These are phyloP conservation scores for Helleia helle DNA, from an alignment of 2,888 invertebrate species.

Conservation along the genomic window DNA sequence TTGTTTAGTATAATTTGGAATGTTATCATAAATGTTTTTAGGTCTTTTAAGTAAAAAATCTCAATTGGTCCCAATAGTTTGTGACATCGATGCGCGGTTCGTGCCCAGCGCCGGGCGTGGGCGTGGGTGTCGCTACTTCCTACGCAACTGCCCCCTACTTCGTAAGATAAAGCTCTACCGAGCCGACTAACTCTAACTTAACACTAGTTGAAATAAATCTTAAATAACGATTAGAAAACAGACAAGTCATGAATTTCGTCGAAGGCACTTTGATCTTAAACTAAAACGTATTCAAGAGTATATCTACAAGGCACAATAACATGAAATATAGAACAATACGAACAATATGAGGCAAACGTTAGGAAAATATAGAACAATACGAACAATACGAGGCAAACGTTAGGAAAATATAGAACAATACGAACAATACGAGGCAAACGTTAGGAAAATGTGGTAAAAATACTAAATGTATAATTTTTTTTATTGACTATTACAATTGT, in stretches of 20 bases:
- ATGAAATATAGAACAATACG: neutral
- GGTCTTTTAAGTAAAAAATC: neutral
- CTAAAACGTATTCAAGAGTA: neutral
- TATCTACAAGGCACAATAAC: constrained; percentile 10
- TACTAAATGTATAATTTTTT: no score
- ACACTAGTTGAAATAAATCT: neutral
- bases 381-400: no score
- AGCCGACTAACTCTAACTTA: neutral
- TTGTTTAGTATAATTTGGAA: neutral
- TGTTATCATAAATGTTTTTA: neutral
- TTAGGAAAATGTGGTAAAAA: no score
- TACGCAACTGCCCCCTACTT: neutral
- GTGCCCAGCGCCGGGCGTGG: no score
- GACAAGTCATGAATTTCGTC: neutral
- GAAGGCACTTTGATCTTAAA: constrained; percentile 2
- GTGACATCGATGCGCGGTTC: no score
- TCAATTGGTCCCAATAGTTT: neutral
- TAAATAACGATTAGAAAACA: constrained; percentile 3
- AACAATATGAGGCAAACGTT: no score
- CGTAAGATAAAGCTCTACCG: neutral
- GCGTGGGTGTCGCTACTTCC: no score
- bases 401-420: neutral
- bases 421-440: no score
- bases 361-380: neutral
- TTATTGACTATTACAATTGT: no score